Base-by-base conservation (phyloP, 2,888 invertebrate species). In the Chalcis sispes region DNA sequence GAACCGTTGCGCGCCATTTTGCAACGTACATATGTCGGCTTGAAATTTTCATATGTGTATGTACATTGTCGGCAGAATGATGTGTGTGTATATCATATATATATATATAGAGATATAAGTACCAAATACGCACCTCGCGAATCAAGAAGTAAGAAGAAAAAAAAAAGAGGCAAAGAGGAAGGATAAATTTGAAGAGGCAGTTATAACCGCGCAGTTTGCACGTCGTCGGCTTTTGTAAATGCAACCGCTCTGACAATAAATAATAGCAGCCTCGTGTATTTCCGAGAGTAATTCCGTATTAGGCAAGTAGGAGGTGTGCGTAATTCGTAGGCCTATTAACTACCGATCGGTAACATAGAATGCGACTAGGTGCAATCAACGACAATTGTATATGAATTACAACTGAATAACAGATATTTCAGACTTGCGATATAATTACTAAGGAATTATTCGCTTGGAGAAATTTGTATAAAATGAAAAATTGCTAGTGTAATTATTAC, bases 231-330 rank as follows among this genome's bases (percentile, higher is more conserved):
- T 62, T 50, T 50, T 58, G 69, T 52, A 52, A 52, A 2, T 23
- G 62, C 50, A 59, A 52, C 65, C 69, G n/a, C n/a, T 61, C 54
- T 59, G 75, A 72, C 74, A 75, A 79, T 79, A 78, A 79, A 79
- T 79, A 78, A 77, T 78, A 72, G 72, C 65, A 59, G 78, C 77
- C 78, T 78, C 77, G 77, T 72, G 79, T 80, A 80, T 79, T 80
- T 80, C 78, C 78, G 77, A 78, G 79, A 80, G 78, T 80, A 80
- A 78, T 80, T 77, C 75, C 56, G 76, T 76, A 80, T 77, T 75
- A 80, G 79, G 79, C 25, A 59, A 80, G 72, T 48, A 76, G 46
- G 40, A 70, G 23, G 15, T 46, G 8, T 18, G 40, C 62, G 72
- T 54, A 72, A 46, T 56, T 56, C 72, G 56, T 29, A 64, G 42